Base-by-base conservation (phyloP, 2,113 vertebrate genomes). In the Rhinichthys klamathensis region DNA sequence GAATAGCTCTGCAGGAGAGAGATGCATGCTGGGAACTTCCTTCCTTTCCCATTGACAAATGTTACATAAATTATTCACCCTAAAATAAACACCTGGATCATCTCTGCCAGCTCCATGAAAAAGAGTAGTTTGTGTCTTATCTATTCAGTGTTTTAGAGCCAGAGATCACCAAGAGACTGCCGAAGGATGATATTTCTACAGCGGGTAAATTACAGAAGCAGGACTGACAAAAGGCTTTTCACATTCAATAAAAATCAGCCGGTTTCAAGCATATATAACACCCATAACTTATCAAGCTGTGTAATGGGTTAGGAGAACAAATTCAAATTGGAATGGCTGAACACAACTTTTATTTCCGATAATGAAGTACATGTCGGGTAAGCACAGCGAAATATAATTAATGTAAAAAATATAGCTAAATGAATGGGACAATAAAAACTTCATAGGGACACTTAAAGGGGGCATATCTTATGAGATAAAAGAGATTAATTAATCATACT, bases 1-100 rank as follows among this genome's bases (percentile, higher is more conserved):
- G 63, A 77, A 76, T 51, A 82, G 72, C 60, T 60, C 23, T 38
- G 49, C 78, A 67, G 65, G 63, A 85, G 32, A 84, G 84, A 82
- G 80, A 72, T 73, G 41, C 85, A 87, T 84, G 56, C 88, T 78
- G 83, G 11, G 70, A 88, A 49, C 9, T 60, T 89, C 76, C 85
- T 84, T 88, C 88, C 88, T 88, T 84, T 89, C 72, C 73, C 83
- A 85, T 87, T 87, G 89, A 90, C 84, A 85, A 89, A 89, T 86
- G 85, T 89, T 84, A 72, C 86, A 83, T 89, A 75, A 88, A 91
- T 85, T 83, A 90, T 91, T 89, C 88, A 89, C 41, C 49, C 84
- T 65, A 87, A 89, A 89, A 87, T 84, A 89, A 88, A 89, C 80
- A 84, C 73, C 80, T 61, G 61, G 85, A 80, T 84, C 74, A 78